phyloP scores from a whole-genome alignment of 2,113 vertebrate species.

The Theropithecus gelada region DNA sequence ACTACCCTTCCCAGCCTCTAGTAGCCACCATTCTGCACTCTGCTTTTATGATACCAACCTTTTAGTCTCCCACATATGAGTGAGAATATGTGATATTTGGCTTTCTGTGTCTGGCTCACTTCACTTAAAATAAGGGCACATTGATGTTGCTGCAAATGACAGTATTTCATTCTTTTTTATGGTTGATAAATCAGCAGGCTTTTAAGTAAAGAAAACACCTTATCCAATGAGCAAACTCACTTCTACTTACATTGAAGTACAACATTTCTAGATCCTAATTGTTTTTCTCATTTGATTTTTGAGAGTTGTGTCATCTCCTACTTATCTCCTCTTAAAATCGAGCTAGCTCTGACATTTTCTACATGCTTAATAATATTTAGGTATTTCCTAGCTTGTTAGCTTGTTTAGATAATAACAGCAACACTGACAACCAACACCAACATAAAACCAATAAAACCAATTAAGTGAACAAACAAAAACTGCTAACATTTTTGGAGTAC shows the following conservation, averaged over 20 bases:
- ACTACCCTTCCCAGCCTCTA: background rate
- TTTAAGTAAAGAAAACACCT: background rate
- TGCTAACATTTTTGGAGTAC: background rate
- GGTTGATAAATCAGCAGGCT: background rate
- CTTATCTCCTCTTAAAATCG: background rate
- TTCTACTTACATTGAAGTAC: background rate
- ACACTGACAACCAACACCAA: background rate
- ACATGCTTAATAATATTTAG: background rate
- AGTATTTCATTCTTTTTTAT: background rate
- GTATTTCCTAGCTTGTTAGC: background rate
- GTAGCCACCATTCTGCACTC: background rate
- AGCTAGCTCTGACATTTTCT: background rate
- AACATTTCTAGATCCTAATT: background rate
- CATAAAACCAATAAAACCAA: slow-evolving; percentile 13
- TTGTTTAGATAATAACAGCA: background rate
- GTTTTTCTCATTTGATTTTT: background rate
- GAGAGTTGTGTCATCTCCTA: background rate
- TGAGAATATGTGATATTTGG: background rate
- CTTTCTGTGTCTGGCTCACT: background rate
- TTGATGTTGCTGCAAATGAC: background rate
- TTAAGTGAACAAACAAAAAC: background rate
- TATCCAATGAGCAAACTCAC: background rate
- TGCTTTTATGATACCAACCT: background rate
- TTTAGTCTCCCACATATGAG: background rate
- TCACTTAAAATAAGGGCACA: background rate